Percentiles rank a stretch among this genome's conserved stretches.
These are phyloP conservation scores for Diloba caeruleocephala DNA, from an alignment of 2,888 invertebrate species.

Conservation along the genomic window DNA sequence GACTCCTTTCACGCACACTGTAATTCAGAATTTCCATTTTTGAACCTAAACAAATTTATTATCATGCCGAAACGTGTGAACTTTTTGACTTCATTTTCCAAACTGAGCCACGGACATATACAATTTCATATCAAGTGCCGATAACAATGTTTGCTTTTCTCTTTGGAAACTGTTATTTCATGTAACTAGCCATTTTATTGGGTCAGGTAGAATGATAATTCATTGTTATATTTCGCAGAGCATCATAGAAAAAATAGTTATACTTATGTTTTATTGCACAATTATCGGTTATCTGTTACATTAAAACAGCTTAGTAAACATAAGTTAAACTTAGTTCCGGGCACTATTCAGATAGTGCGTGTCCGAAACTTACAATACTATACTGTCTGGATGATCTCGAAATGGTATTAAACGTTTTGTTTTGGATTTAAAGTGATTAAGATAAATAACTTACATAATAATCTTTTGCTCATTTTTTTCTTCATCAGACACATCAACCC, in stretches of 20 bases:
- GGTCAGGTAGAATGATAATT: conserved; percentile 58
- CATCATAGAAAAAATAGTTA: conserved; percentile 26
- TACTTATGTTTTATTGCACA: conserved; percentile 18
- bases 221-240: conserved; percentile 23
- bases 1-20: conserved; percentile 88
- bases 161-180: conserved; percentile 68
- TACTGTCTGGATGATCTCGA: background rate
- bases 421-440: background rate
- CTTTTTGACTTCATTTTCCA: conserved; percentile 26
- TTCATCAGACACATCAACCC: conserved; percentile 91
- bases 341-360: no score
- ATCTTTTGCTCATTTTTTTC: conserved; percentile 86
- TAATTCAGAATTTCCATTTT: conserved; percentile 70
- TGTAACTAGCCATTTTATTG: conserved; percentile 54
- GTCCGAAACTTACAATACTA: background rate
- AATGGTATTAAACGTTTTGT: background rate
- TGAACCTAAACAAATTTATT: conserved; percentile 5
- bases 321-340: no score
- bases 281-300: conserved; percentile 15
- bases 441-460: conserved; percentile 86
- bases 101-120: conserved; percentile 61
- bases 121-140: conserved; percentile 65
- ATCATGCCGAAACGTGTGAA: conserved; percentile 23
- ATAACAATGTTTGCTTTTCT: conserved; percentile 79
- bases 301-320: no score